Conservation (phyloP, 92 coral and sea anemone species). For the Bergia sp. region DNA sequence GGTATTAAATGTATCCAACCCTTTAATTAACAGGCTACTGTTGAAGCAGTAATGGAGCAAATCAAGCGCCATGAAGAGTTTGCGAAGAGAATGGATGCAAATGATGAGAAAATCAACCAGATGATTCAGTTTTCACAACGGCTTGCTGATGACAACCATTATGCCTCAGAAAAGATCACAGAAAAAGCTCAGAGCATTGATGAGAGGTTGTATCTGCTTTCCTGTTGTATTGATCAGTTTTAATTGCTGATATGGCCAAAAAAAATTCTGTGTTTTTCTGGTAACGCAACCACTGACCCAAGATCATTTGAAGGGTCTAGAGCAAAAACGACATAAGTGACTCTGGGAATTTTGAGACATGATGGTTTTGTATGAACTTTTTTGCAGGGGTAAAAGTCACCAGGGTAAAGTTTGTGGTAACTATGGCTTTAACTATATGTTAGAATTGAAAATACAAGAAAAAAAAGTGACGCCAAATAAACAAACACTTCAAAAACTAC, state of each 20-base stretch:
- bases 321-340: too few species aligned
- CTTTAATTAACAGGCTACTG: slow-evolving; percentile 74
- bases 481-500: too few species aligned
- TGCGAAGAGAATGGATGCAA: slow-evolving; percentile 88
- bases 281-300: not conserved
- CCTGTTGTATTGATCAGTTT: not conserved
- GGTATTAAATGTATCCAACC: not conserved
- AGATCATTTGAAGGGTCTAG: not conserved
- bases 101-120: slow-evolving; percentile 94
- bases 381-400: too few species aligned
- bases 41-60: slow-evolving; percentile 92
- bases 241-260: not conserved
- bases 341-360: too few species aligned
- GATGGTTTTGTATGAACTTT: too few species aligned
- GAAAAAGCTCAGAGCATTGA: slow-evolving; percentile 96
- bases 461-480: too few species aligned
- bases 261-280: too few species aligned
- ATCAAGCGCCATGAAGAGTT: slow-evolving; percentile 98
- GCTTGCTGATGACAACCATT: slow-evolving; percentile 89
- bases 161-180: slow-evolving; percentile 91
- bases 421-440: too few species aligned
- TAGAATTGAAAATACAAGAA: too few species aligned
- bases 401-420: too few species aligned
- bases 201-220: slow-evolving; percentile 68
- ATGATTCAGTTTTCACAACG: slow-evolving; percentile 95